A percentile compares a stretch with the other conserved stretches of the same genome.
phyloP scores from a whole-genome alignment of 2,113 vertebrate species.

The Lophochroa leadbeateri region DNA sequence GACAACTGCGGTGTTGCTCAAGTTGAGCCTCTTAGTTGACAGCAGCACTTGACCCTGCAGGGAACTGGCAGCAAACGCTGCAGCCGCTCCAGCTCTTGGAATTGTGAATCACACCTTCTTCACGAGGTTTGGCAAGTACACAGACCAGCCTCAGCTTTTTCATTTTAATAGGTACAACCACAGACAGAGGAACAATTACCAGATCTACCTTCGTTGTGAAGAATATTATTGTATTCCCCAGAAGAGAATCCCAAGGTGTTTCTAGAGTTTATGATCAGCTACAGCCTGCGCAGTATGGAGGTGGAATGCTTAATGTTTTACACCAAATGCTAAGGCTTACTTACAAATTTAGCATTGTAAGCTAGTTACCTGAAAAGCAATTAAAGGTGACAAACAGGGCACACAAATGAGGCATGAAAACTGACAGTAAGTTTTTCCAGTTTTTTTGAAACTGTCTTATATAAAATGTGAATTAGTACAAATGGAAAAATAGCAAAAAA shows the following conservation, averaged over 20 bases:
- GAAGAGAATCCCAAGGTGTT: neutral
- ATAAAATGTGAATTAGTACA: neutral
- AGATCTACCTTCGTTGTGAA: neutral
- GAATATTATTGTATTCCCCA: neutral
- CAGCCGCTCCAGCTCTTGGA: neutral
- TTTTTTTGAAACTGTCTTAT: neutral
- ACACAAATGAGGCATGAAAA: neutral
- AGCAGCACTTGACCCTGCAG: neutral
- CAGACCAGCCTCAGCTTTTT: neutral
- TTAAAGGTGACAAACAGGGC: neutral
- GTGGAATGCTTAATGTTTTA: neutral
- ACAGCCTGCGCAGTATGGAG: neutral
- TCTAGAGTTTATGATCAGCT: neutral
- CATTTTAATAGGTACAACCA: neutral
- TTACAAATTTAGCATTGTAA: neutral
- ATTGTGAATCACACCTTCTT: neutral
- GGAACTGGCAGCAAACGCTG: fast-evolving
- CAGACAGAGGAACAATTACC: neutral
- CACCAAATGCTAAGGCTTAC: neutral
- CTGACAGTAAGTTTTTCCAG: neutral
- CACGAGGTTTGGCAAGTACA: fast-evolving
- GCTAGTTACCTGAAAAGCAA: neutral
- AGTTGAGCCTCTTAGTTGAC: neutral
- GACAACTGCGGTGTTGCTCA: fast-evolving
- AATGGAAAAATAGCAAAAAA: neutral